Percentiles rank a stretch among this genome's conserved stretches.
Evolutionary conservation across 1,140 invertebrate genomes (phyloP).

Genomic region (Euwallacea similis): DNA sequence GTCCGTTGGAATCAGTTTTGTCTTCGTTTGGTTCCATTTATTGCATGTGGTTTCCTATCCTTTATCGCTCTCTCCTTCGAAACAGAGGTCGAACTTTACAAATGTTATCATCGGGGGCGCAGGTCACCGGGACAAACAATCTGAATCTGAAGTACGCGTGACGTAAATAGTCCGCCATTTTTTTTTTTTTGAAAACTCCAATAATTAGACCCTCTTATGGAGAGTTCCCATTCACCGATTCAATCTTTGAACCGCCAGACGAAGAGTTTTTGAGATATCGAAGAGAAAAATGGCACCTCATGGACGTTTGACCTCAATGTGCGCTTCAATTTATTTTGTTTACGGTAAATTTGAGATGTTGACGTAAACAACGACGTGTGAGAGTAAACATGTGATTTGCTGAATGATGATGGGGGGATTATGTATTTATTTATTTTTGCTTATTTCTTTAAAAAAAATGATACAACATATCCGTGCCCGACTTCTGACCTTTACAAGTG

Average conservation of each 20-base stretch:
- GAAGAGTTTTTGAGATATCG: too few species aligned
- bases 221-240: too few species aligned
- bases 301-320: too few species aligned
- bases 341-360: constrained; percentile 6
- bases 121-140: constrained; percentile 7
- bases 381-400: neutral
- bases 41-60: too few species aligned
- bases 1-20: too few species aligned
- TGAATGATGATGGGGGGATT: neutral
- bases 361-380: neutral
- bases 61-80: neutral
- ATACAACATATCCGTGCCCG: too few species aligned
- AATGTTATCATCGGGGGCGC: neutral
- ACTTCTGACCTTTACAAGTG: too few species aligned
- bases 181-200: neutral
- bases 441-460: too few species aligned
- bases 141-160: constrained; percentile 1
- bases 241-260: too few species aligned
- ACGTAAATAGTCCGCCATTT: neutral
- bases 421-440: neutral
- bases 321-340: neutral
- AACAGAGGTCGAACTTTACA: constrained; percentile 6
- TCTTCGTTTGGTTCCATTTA: too few species aligned
- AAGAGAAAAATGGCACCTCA: too few species aligned
- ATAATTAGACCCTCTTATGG: too few species aligned